phyloP scores from a whole-genome alignment of 2,888 invertebrate genomes.

The Cotesia congregata region DNA sequence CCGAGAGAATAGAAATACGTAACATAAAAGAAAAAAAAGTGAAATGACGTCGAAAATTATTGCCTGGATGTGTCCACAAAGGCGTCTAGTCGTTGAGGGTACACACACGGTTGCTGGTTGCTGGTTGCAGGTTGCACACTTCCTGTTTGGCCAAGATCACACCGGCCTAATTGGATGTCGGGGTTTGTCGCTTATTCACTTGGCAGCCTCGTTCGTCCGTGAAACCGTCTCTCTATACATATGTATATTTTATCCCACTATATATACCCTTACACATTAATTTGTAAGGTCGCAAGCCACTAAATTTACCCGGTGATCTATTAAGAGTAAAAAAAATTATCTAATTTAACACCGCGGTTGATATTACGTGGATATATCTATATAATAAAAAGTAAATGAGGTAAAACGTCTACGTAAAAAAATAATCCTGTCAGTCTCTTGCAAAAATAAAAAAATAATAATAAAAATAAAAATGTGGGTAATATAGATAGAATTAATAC shows the following conservation, averaged over 20 bases:
- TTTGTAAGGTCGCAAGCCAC: background rate
- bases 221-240: background rate
- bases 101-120: background rate
- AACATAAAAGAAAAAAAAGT: too few relatives aligned
- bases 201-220: background rate
- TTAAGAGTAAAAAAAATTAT: background rate
- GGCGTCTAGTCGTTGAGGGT: background rate
- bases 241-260: constrained; percentile 17
- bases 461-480: constrained; percentile 50
- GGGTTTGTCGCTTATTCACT: constrained; percentile 1
- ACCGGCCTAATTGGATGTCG: background rate
- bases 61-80: constrained; percentile 14
- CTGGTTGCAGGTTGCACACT: background rate
- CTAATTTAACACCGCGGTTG: background rate
- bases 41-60: background rate
- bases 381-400: background rate
- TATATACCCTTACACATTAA: constrained; percentile 43
- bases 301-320: background rate
- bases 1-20: too few relatives aligned
- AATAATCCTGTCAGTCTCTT: constrained; percentile 24
- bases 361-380: background rate
- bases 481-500: constrained; percentile 56
- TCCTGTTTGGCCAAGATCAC: constrained; percentile 1
- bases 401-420: background rate
- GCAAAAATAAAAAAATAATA: constrained; percentile 40